phyloP scores from a whole-genome alignment of 2,113 vertebrate species.

The Laticauda laticaudata region DNA sequence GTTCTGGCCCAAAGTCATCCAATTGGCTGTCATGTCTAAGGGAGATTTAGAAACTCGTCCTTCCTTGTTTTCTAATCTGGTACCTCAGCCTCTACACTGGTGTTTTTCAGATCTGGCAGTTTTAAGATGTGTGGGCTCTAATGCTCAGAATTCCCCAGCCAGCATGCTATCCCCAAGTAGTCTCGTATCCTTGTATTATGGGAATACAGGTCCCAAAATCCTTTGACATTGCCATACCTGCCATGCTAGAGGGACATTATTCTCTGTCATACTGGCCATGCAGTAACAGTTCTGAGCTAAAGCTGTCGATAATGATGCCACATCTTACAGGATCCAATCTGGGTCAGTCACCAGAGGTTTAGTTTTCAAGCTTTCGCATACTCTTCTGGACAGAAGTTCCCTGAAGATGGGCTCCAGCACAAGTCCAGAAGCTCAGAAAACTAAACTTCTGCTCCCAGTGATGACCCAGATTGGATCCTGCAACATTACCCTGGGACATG shows the following conservation, averaged over 20 bases:
- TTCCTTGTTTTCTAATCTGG: background rate
- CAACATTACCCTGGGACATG: background rate
- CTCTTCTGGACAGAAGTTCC: background rate
- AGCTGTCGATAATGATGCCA: background rate
- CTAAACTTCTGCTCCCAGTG: background rate
- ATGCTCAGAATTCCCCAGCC: background rate
- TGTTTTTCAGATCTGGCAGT: background rate
- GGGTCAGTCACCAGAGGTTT: background rate
- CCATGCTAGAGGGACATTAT: background rate
- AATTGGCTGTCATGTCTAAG: background rate
- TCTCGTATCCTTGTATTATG: background rate
- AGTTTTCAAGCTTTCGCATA: background rate
- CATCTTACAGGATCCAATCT: background rate
- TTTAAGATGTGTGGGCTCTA: background rate
- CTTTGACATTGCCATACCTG: background rate
- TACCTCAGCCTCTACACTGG: background rate
- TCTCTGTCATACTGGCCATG: background rate
- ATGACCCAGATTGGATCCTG: background rate
- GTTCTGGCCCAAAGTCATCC: background rate
- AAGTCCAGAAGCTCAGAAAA: background rate
- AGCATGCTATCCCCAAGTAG: background rate
- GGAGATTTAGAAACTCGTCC: background rate
- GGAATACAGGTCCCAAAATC: background rate
- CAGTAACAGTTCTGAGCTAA: too few species aligned
- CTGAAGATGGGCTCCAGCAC: background rate